Evolutionary conservation across 2,888 invertebrate genomes (phyloP).

Genomic region (Leucoma salicis): DNA sequence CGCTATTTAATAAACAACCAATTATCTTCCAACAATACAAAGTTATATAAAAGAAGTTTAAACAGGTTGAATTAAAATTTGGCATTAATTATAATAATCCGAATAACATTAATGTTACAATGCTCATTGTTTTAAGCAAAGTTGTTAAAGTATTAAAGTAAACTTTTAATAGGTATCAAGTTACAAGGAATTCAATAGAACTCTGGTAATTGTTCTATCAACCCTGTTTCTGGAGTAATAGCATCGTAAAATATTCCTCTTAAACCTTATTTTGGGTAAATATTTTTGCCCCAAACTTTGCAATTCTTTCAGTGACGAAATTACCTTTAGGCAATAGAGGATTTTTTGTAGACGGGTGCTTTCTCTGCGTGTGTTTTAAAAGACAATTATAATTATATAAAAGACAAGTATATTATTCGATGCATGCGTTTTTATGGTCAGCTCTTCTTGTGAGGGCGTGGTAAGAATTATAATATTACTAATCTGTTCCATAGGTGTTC

Average conservation of each 20-base stretch:
- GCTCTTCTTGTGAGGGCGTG: too few relatives aligned
- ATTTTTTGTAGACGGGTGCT: slow-evolving; percentile 31
- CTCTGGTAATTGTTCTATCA: slow-evolving; percentile 53
- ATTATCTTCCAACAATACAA: slow-evolving; percentile 6
- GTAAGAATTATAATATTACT: too few relatives aligned
- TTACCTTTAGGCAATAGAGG: slow-evolving; percentile 34
- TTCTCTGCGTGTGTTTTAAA: too few relatives aligned
- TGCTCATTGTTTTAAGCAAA: slow-evolving; percentile 59
- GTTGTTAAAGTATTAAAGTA: slow-evolving; percentile 53
- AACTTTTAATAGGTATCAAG: slow-evolving; percentile 71
- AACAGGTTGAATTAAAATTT: slow-evolving; percentile 36
- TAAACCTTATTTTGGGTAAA: slow-evolving; percentile 47
- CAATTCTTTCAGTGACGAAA: slow-evolving; percentile 43
- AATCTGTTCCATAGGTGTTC: too few relatives aligned
- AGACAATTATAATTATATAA: too few relatives aligned
- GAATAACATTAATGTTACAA: slow-evolving; percentile 54
- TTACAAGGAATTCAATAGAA: slow-evolving; percentile 59
- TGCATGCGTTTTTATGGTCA: too few relatives aligned
- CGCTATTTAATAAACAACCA: too few relatives aligned
- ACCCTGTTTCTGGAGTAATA: slow-evolving; percentile 45
- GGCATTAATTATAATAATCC: slow-evolving; percentile 56
- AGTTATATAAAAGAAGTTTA: slow-evolving; percentile 20
- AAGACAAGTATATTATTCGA: too few relatives aligned
- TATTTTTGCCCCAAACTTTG: slow-evolving; percentile 48
- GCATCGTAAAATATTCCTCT: slow-evolving; percentile 48